Conservation (phyloP, 2,113 vertebrate species). For the Riparia riparia region DNA sequence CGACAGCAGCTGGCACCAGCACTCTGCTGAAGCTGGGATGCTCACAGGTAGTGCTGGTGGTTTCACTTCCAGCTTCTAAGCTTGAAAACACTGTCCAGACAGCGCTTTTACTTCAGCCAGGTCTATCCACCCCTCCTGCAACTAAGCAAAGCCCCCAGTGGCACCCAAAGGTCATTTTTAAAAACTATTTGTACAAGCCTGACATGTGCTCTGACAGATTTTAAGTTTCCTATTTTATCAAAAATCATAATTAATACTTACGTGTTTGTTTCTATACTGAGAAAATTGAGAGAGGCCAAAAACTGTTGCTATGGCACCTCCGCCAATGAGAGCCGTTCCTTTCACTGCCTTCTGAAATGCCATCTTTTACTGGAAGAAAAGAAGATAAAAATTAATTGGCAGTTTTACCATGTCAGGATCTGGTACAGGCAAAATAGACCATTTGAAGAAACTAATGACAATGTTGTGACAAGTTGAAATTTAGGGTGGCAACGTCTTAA, state of each 20-base stretch:
- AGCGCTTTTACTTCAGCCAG: accelerated
- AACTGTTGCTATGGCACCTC: conserved; percentile 84
- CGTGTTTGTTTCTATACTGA: conserved; percentile 89
- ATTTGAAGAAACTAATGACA: not conserved
- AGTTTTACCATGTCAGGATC: conserved; percentile 29
- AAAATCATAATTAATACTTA: conserved; percentile 72
- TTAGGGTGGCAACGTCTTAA: not conserved
- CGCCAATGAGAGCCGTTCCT: conserved; percentile 84
- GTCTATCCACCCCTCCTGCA: not conserved
- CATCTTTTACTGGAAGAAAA: conserved; percentile 80
- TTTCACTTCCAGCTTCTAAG: not conserved
- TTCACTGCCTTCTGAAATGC: conserved; percentile 91
- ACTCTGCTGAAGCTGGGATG: not conserved
- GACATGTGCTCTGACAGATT: conserved; percentile 43
- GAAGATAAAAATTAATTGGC: conserved; percentile 55
- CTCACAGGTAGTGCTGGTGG: not conserved
- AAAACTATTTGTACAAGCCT: not conserved
- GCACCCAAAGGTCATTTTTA: not conserved
- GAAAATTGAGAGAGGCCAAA: conserved; percentile 91
- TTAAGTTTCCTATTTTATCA: conserved; percentile 56
- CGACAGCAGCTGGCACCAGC: not conserved
- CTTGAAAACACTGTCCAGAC: not conserved
- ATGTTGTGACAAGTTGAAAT: conserved; percentile 7
- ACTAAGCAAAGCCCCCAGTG: not conserved
- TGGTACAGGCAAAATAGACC: not conserved